Percentiles rank a stretch among this genome's conserved stretches.
Evolutionary conservation across 2,797 vertebrate species (phyloP).

Genomic region (Acomys russatus): DNA sequence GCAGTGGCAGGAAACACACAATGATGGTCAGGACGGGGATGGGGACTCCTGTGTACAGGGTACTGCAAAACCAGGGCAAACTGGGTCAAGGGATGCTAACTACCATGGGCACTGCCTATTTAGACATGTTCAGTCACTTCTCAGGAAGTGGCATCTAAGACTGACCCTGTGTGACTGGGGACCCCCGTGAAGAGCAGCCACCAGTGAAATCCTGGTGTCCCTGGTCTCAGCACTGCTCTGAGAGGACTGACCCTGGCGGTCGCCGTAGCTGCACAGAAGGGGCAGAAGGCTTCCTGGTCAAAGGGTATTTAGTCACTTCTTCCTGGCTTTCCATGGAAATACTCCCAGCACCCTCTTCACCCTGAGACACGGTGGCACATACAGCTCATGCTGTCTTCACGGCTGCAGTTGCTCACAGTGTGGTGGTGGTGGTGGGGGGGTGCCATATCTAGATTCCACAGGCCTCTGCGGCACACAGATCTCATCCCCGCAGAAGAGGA

Average conservation of each 20-base stretch:
- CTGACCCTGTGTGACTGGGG: background rate
- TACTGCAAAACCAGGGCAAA: conserved; percentile 10
- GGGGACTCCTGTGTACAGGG: background rate
- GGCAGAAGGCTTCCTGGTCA: background rate
- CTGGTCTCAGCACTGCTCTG: background rate
- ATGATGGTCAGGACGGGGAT: accelerated
- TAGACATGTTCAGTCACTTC: background rate
- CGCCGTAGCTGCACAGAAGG: background rate
- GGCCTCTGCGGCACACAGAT: too few species aligned
- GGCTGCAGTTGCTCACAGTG: background rate
- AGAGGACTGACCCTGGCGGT: background rate
- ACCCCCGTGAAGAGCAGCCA: accelerated
- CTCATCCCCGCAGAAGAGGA: background rate
- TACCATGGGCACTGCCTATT: background rate
- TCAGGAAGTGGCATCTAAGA: background rate
- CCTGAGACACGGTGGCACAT: too few species aligned
- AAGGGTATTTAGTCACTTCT: background rate
- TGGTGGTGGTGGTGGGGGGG: background rate
- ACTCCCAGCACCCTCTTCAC: background rate
- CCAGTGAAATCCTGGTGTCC: background rate
- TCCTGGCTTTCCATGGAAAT: background rate
- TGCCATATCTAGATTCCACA: background rate
- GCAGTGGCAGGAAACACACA: too few species aligned
- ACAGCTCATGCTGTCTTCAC: background rate
- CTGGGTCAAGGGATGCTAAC: conserved; percentile 41